phyloP scores from a whole-genome alignment of 2,888 invertebrate species.

The Acronicta psi region DNA sequence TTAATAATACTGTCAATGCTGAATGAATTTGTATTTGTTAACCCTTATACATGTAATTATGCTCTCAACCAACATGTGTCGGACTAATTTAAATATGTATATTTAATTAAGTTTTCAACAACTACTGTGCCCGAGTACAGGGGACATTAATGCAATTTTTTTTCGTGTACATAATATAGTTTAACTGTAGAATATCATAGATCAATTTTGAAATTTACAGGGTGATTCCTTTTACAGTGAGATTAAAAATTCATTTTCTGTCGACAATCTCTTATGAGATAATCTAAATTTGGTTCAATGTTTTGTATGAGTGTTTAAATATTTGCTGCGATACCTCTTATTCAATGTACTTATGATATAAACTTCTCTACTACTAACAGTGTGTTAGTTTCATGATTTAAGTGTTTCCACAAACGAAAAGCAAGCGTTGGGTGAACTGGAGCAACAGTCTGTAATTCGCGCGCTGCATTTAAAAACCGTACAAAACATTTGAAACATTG shows the following conservation, averaged over 20 bases:
- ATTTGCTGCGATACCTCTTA: too few relatives aligned
- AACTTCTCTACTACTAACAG: too few relatives aligned
- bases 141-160: conserved; percentile 46
- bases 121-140: conserved; percentile 30
- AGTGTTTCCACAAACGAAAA: too few relatives aligned
- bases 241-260: conserved; percentile 62
- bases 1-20: neutral
- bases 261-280: conserved; percentile 30
- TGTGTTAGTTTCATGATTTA: too few relatives aligned
- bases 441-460: too few relatives aligned
- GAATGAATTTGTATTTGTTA: conserved; percentile 12
- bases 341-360: too few relatives aligned
- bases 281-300: conserved; percentile 28
- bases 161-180: conserved; percentile 56
- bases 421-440: too few relatives aligned
- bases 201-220: conserved; percentile 70
- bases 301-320: conserved; percentile 26
- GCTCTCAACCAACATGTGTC: conserved; percentile 18
- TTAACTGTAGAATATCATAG: conserved; percentile 59
- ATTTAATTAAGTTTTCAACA: conserved; percentile 35
- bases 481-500: conserved; percentile 48
- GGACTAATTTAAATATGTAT: conserved; percentile 13
- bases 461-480: neutral
- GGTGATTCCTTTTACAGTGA: conserved; percentile 72
- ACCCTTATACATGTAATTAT: conserved; percentile 13